phyloP scores from a whole-genome alignment of 2,888 invertebrate genomes.

The Conchocele bisecta region DNA sequence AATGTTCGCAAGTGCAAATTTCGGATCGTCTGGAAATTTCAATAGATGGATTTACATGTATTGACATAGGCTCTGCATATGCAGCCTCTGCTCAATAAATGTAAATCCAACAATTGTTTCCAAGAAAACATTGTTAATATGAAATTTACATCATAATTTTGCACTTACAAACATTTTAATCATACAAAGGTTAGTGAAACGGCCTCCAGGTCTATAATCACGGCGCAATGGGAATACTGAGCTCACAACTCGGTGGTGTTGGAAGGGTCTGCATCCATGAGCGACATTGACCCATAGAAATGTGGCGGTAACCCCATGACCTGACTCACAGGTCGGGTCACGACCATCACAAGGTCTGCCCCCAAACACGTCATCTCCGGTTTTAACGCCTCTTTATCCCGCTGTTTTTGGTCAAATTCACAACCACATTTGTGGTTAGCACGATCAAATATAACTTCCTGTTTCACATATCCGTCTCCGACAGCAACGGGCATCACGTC shows the following conservation, averaged over 20 bases:
- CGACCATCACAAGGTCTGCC: background rate
- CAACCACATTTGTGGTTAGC: constrained; percentile 29
- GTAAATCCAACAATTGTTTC: too few relatives aligned
- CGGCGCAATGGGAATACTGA: too few relatives aligned
- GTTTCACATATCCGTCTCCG: constrained; percentile 28
- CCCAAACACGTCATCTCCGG: background rate
- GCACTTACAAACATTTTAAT: too few relatives aligned
- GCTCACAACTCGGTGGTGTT: constrained; percentile 53
- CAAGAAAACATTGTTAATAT: too few relatives aligned
- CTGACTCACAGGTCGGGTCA: constrained; percentile 45
- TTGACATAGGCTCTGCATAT: too few relatives aligned
- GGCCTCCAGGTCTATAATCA: too few relatives aligned
- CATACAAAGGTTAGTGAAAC: too few relatives aligned
- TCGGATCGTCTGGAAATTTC: too few relatives aligned
- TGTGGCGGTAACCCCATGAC: constrained; percentile 60
- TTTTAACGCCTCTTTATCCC: background rate
- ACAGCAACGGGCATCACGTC: background rate
- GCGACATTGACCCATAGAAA: constrained; percentile 60
- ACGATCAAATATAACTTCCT: constrained; percentile 14
- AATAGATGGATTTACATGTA: too few relatives aligned
- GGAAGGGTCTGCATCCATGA: constrained; percentile 42
- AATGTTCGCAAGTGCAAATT: too few relatives aligned
- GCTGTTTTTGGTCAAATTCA: constrained; percentile 6
- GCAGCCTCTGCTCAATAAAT: too few relatives aligned
- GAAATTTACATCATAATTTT: too few relatives aligned